phyloP scores from a whole-genome alignment of 2,797 vertebrate genomes.

The Vireo griseus region DNA sequence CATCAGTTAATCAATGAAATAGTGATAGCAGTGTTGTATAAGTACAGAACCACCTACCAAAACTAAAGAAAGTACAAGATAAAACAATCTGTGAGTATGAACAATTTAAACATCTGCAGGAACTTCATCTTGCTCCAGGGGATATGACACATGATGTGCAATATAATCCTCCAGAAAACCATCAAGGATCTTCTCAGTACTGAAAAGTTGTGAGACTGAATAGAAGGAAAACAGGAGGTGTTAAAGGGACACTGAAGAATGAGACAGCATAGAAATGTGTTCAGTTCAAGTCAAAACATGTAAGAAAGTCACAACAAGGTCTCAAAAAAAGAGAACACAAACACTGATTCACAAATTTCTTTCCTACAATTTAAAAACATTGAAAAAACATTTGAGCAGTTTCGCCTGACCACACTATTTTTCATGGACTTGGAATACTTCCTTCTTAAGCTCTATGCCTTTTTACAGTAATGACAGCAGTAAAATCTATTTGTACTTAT shows the following conservation, averaged over 20 bases:
- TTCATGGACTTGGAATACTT: neutral
- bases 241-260: neutral
- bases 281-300: conserved; percentile 3
- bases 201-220: neutral
- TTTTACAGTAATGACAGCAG: neutral
- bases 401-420: neutral
- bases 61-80: neutral
- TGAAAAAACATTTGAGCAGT: neutral
- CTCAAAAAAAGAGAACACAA: neutral
- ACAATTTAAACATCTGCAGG: neutral
- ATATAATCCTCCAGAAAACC: neutral
- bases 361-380: neutral
- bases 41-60: neutral
- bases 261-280: neutral
- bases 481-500: neutral
- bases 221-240: neutral
- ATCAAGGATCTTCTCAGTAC: neutral
- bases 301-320: neutral
- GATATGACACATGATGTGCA: neutral
- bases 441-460: neutral
- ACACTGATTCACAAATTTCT: neutral
- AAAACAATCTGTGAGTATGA: neutral
- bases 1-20: neutral
- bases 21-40: neutral
- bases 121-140: neutral